Percentiles rank a stretch among this genome's conserved stretches.
Evolutionary conservation across 2,797 vertebrate genomes (phyloP).

Genomic region (Yasuhikotakia modesta): DNA sequence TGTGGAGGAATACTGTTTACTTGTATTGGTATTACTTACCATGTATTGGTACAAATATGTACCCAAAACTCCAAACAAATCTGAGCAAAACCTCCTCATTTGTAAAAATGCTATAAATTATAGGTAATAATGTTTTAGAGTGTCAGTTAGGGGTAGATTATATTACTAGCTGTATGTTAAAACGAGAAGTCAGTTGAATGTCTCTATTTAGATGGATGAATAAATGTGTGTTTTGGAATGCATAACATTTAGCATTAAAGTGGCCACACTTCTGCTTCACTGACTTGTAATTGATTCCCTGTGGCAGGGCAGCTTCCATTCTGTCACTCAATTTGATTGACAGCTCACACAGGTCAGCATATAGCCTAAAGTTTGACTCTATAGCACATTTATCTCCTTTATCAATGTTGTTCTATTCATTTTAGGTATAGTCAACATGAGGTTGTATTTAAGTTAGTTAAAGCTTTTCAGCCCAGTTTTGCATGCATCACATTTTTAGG

Average conservation of each 20-base stretch:
- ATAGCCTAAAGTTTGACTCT: conserved; percentile 38
- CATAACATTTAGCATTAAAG: conserved; percentile 32
- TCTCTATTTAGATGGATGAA: too few species aligned
- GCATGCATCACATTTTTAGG: background rate
- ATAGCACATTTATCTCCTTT: background rate
- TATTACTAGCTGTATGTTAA: too few species aligned
- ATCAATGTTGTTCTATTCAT: background rate
- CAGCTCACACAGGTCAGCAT: conserved; percentile 35
- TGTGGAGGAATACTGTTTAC: too few species aligned
- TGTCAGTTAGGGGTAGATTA: too few species aligned
- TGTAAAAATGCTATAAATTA: too few species aligned
- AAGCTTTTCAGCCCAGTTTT: background rate
- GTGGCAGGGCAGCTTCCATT: conserved; percentile 50
- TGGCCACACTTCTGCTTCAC: conserved; percentile 43
- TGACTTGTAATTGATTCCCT: conserved; percentile 59
- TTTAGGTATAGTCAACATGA: background rate
- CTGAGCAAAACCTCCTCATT: too few species aligned
- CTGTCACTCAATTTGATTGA: conserved; percentile 59
- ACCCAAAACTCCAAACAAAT: too few species aligned
- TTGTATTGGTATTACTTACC: too few species aligned
- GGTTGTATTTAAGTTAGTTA: background rate
- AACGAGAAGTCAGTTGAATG: too few species aligned
- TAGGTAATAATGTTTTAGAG: too few species aligned
- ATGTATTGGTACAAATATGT: too few species aligned
- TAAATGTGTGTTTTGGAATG: background rate